Conservation (phyloP, 2,888 invertebrate genomes). For the Patella depressa region DNA sequence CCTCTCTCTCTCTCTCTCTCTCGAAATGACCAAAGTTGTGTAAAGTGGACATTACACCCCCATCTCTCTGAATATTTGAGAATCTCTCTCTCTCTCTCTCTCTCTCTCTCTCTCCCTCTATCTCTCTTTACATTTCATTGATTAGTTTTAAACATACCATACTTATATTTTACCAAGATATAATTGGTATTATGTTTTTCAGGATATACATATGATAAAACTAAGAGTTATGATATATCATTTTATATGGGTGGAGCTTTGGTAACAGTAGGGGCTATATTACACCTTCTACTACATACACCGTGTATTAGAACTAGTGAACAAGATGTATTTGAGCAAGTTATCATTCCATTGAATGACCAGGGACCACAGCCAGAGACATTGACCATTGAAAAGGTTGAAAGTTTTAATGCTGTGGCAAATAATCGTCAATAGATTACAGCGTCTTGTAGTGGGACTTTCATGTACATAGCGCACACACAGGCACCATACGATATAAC, state of each 20-base stretch:
- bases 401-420: too few relatives aligned
- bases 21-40: too few relatives aligned
- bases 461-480: too few relatives aligned
- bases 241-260: conserved; percentile 94
- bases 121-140: background rate
- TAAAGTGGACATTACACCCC: too few relatives aligned
- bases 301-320: conserved; percentile 49
- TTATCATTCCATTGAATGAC: background rate
- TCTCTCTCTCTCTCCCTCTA: background rate
- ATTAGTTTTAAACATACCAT: too few relatives aligned
- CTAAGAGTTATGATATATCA: conserved; percentile 86
- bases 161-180: too few relatives aligned
- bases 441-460: too few relatives aligned
- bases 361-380: background rate
- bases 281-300: conserved; percentile 76
- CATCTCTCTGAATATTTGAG: too few relatives aligned
- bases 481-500: too few relatives aligned
- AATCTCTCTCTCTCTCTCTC: background rate
- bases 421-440: too few relatives aligned
- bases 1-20: background rate
- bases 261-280: conserved; percentile 86
- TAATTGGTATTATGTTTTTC: conserved; percentile 76
- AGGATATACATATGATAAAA: conserved; percentile 91
- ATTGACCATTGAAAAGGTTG: background rate
- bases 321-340: background rate